These are phyloP conservation scores for Leucoptera coffeella DNA, from an alignment of 2,888 invertebrate genomes.

Conservation along the genomic window DNA sequence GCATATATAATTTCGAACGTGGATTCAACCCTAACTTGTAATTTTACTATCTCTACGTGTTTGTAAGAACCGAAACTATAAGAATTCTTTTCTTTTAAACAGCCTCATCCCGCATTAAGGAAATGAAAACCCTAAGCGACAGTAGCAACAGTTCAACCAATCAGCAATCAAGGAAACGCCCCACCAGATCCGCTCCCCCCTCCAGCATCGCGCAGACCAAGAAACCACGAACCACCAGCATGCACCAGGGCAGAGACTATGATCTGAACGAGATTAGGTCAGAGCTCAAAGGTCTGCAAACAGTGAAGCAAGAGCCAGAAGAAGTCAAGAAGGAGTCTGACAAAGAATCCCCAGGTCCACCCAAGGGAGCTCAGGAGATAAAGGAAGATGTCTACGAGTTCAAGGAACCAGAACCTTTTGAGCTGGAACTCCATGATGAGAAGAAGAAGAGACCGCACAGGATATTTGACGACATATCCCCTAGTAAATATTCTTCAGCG, in stretches of 20 bases:
- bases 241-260: slow-evolving; percentile 58
- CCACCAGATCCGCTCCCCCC: slow-evolving; percentile 23
- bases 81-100: too few species aligned
- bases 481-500: slow-evolving; percentile 38
- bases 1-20: too few species aligned
- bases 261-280: slow-evolving; percentile 81
- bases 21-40: too few species aligned
- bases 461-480: slow-evolving; percentile 46
- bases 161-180: slow-evolving; percentile 29
- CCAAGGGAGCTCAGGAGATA: slow-evolving; percentile 12
- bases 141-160: slow-evolving; percentile 28
- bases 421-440: slow-evolving; percentile 65
- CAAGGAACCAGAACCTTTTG: slow-evolving; percentile 84
- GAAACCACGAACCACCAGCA: slow-evolving; percentile 17
- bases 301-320: slow-evolving; percentile 43
- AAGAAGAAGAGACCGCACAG: slow-evolving; percentile 45
- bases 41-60: too few species aligned
- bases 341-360: slow-evolving; percentile 12
- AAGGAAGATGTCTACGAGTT: slow-evolving; percentile 76
- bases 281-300: slow-evolving; percentile 70
- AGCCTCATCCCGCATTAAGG: slow-evolving; percentile 28
- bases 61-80: too few species aligned
- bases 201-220: slow-evolving; percentile 28
- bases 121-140: slow-evolving; percentile 33
- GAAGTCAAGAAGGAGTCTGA: slow-evolving; percentile 6